phyloP scores from a whole-genome alignment of 30 jellyfish, hydroid and myxozoan genomes.

The Sanderia malayensis region DNA sequence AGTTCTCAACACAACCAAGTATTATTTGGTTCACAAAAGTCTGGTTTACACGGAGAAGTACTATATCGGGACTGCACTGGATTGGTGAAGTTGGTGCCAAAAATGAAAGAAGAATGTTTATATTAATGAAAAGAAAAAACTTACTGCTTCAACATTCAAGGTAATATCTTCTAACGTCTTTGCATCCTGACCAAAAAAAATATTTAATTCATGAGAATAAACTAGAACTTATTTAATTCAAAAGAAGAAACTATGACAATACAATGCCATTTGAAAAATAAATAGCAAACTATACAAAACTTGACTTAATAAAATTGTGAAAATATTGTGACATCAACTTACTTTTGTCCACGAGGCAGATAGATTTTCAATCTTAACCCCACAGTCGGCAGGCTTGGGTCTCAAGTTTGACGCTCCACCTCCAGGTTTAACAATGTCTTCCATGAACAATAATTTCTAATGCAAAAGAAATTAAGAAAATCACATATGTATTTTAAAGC shows the following conservation, averaged over 20 bases:
- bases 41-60: no score
- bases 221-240: not conserved
- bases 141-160: slow-evolving; percentile 68
- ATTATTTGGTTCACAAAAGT: no score
- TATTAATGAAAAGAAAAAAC: no score
- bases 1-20: no score
- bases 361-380: slow-evolving; percentile 52
- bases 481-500: no score
- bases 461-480: no score
- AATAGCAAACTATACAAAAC: no score
- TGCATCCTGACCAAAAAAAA: slow-evolving; percentile 58
- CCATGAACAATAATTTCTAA: slow-evolving; percentile 61
- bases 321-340: not conserved
- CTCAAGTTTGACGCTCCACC: slow-evolving; percentile 51
- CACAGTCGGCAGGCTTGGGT: slow-evolving; percentile 78
- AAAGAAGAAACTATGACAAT: not conserved
- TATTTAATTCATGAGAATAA: not conserved
- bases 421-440: slow-evolving; percentile 51
- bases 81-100: no score
- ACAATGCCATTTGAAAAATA: no score
- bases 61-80: no score
- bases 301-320: not conserved
- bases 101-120: no score
- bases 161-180: slow-evolving; percentile 52
- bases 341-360: slow-evolving; percentile 91